phyloP scores from a whole-genome alignment of 2,797 vertebrate genomes.

The Anabacerthia variegaticeps region DNA sequence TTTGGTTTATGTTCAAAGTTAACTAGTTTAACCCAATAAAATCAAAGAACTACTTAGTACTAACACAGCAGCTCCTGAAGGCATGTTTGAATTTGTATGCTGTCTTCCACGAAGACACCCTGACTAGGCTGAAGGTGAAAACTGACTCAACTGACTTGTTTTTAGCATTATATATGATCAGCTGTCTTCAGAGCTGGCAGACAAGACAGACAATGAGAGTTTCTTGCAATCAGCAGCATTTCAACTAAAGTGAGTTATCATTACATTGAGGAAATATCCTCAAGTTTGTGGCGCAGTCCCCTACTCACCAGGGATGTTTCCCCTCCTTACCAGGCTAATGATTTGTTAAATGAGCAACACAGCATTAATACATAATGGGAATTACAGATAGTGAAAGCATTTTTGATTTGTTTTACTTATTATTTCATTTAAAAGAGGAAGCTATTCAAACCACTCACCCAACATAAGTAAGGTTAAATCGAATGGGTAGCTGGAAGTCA shows the following conservation, averaged over 20 bases:
- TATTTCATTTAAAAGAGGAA: not conserved
- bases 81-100: not conserved
- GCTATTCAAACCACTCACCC: constrained; percentile 80
- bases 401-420: not conserved
- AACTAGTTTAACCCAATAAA: not conserved
- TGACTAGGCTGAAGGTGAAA: not conserved
- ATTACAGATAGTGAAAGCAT: not conserved
- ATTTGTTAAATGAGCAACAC: not conserved
- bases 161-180: not conserved
- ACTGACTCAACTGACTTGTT: not conserved
- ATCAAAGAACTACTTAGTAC: not conserved
- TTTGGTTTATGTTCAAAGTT: not conserved
- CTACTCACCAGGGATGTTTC: not conserved
- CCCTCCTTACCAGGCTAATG: not conserved
- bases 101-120: not conserved
- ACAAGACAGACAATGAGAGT: not conserved
- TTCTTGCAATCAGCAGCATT: not conserved
- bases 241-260: not conserved
- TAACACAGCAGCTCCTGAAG: not conserved
- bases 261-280: not conserved
- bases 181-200: not conserved
- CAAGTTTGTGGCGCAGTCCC: not conserved
- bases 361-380: not conserved
- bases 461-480: constrained; percentile 91
- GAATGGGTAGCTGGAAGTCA: constrained; percentile 93